A percentile compares a stretch with the other conserved stretches of the same genome.
Conservation (phyloP, 2,888 invertebrate genomes). For the Ethmia dodecea region DNA sequence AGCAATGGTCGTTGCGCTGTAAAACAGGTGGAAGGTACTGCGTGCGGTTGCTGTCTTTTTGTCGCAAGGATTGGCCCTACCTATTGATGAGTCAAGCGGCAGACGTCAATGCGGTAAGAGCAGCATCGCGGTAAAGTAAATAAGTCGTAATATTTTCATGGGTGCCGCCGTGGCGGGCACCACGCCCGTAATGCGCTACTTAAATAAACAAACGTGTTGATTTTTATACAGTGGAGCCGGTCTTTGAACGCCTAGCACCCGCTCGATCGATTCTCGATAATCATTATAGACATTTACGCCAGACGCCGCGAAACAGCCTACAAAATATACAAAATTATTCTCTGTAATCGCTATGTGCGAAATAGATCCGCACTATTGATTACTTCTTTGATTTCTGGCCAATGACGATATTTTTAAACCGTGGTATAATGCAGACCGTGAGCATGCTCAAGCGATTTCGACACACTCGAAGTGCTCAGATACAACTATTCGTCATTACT, state of each 20-base stretch:
- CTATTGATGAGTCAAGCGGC: conserved; percentile 42
- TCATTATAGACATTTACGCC: conserved; percentile 37
- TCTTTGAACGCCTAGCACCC: conserved; percentile 40
- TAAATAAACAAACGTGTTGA: conserved; percentile 70
- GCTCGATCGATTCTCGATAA: conserved; percentile 43
- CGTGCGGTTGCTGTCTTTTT: too few relatives aligned
- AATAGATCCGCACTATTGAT: too few relatives aligned
- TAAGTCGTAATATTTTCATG: conserved; percentile 72
- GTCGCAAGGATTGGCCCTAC: too few relatives aligned
- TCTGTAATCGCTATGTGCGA: too few relatives aligned
- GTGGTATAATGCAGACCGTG: background rate
- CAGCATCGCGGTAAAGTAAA: conserved; percentile 63
- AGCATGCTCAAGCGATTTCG: background rate
- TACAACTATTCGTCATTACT: conserved; percentile 7
- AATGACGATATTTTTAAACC: too few relatives aligned
- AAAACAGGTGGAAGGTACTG: too few relatives aligned
- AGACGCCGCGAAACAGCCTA: too few relatives aligned
- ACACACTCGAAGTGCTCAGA: background rate
- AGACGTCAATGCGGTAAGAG: conserved; percentile 57
- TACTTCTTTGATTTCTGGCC: too few relatives aligned
- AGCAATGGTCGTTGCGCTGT: too few relatives aligned
- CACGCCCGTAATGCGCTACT: conserved; percentile 56
- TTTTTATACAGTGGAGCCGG: conserved; percentile 64
- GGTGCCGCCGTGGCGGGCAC: conserved; percentile 61
- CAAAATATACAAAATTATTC: too few relatives aligned